A percentile compares a stretch with the other conserved stretches of the same genome.
Conservation (phyloP, 2,797 vertebrate genomes). For the Silurus aristotelis region DNA sequence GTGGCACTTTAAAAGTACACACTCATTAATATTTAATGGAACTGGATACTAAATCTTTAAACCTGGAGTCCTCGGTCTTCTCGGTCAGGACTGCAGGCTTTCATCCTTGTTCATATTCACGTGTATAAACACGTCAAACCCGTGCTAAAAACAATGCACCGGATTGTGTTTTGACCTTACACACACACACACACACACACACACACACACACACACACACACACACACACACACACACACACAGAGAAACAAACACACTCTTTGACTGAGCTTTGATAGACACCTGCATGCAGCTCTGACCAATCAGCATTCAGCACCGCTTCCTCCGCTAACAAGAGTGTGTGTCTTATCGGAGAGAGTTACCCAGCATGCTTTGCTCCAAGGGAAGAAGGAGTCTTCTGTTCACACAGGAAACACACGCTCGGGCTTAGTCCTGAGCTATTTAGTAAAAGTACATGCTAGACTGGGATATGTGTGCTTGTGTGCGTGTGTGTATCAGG, state of each 20-base stretch:
- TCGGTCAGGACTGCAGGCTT: neutral
- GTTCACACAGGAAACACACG: conserved; percentile 49
- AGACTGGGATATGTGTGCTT: neutral
- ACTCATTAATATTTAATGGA: neutral
- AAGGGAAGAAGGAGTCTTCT: conserved; percentile 51
- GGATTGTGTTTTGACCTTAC: conserved; percentile 1
- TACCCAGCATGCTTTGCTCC: conserved; percentile 49
- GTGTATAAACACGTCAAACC: neutral
- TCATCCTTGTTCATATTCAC: neutral
- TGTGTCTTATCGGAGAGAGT: conserved; percentile 36
- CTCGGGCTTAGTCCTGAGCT: conserved; percentile 20
- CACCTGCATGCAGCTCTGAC: conserved; percentile 46
- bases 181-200: conserved; percentile 29
- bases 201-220: conserved; percentile 34
- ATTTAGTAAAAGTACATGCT: neutral
- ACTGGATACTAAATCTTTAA: neutral
- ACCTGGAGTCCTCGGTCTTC: neutral
- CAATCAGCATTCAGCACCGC: conserved; percentile 52
- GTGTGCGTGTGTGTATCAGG: neutral
- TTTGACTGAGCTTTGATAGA: conserved; percentile 39
- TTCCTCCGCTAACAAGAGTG: conserved; percentile 45
- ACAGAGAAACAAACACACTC: conserved; percentile 32
- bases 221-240: conserved; percentile 10
- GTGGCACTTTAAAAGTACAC: neutral
- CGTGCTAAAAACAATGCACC: conserved; percentile 8